Evolutionary conservation across 2,888 invertebrate genomes (phyloP), one percentile per base, ranked within the genome.

Genomic region (Leptothorax acervorum): DNA sequence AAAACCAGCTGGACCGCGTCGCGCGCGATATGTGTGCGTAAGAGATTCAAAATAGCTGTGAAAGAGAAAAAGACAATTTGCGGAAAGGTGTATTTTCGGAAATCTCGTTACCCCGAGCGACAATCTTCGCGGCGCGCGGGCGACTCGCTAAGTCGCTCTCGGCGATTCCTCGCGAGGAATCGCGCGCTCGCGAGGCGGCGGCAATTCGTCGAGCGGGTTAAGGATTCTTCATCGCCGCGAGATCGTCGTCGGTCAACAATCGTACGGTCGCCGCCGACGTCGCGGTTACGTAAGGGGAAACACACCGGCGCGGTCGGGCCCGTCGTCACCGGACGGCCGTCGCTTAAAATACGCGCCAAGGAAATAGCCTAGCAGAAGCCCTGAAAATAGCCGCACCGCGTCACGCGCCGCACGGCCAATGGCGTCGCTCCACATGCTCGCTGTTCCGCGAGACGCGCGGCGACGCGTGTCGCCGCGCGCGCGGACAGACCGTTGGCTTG

Each of bases 391-490:
- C 92, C 85, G 87, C 87, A 89, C 92, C 48, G 90, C 93, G 93
- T 93, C 93, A 94, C 89, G 89, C 86, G 86, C 86, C 71, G 84
- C 88, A 88, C 91, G 90, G 91, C 96, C 95, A 96, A 96, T 96
- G 91, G 91, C 89, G 86, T 92, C 85, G 92, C 91, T 95, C 95
- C 96, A 96, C 96, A 96, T 96, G 95, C 95, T 94, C 92, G 88
- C 89, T 60, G 35, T 9, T 86, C 83, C 85, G 85, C 74, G 79
- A 65, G 78, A 51, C 76, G 84, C 83, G 83, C 85, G 18, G 15
- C 39, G 57, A 82, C 85, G 86, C 87, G 85, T 82, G 85, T 85
- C 73, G 23, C 5, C 81, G 62, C n/a, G 9, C 6, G 42, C 28
- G 83, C n/a, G n/a, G 85, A 83, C 73, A 15, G 85, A n/a, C 84